These are phyloP conservation scores for Synergus umbraculus DNA, from an alignment of 2,888 invertebrate genomes.

Conservation along the genomic window DNA sequence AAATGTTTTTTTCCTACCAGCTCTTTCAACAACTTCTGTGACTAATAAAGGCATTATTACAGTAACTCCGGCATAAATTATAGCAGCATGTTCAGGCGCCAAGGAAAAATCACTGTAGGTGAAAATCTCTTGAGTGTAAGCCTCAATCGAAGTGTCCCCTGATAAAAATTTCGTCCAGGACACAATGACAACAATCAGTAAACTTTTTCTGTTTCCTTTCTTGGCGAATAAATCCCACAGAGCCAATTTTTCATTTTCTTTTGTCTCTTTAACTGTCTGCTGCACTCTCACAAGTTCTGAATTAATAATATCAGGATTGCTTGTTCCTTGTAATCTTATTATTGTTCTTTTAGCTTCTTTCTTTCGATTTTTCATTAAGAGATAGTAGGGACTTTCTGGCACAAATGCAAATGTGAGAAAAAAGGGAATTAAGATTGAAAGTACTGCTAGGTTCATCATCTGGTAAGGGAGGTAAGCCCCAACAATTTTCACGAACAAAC, in stretches of 20 bases:
- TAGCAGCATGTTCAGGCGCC: conserved; percentile 79
- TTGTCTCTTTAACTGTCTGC: conserved; percentile 78
- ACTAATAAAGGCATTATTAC: conserved; percentile 80
- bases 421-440: conserved; percentile 79
- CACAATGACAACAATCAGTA: conserved; percentile 81
- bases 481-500: conserved; percentile 70
- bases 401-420: conserved; percentile 81
- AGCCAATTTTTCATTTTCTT: conserved; percentile 17
- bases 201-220: conserved; percentile 80
- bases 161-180: conserved; percentile 83
- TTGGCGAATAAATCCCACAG: conserved; percentile 76
- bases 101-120: conserved; percentile 79
- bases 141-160: conserved; percentile 81
- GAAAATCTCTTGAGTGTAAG: conserved; percentile 83
- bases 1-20: conserved; percentile 82
- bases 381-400: conserved; percentile 83
- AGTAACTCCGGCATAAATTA: conserved; percentile 78
- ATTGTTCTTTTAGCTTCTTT: conserved; percentile 79
- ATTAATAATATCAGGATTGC: conserved; percentile 78
- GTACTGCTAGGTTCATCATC: conserved; percentile 79
- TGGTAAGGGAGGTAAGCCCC: conserved; percentile 78
- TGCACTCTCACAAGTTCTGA: conserved; percentile 80
- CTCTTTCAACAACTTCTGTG: conserved; percentile 75
- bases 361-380: neutral
- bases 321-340: conserved; percentile 78